phyloP scores from a whole-genome alignment of 2,113 vertebrate species.

The Noturus placidus region DNA sequence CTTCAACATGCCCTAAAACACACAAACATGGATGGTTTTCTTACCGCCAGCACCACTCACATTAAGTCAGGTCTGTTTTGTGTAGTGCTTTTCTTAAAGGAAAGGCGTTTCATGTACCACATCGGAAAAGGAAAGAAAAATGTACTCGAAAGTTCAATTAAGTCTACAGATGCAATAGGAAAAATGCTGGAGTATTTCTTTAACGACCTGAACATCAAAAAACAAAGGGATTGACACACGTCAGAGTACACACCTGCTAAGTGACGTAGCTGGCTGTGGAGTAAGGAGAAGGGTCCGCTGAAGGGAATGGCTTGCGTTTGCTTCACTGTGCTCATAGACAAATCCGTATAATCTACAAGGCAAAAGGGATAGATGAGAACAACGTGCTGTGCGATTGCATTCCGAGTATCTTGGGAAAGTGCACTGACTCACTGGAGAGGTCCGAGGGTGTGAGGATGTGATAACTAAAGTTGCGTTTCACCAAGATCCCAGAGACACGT shows the following conservation, averaged over 20 bases:
- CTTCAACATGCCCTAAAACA: slow-evolving; percentile 88
- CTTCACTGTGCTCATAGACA: slow-evolving; percentile 92
- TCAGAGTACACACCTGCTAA: slow-evolving; percentile 74
- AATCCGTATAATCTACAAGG: slow-evolving; percentile 87
- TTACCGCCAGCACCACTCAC: not conserved
- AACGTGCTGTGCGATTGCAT: not conserved
- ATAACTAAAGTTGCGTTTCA: slow-evolving; percentile 97
- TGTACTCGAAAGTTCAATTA: not conserved
- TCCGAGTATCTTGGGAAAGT: not conserved
- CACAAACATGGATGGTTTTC: not conserved
- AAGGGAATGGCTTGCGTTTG: slow-evolving; percentile 94
- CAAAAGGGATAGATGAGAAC: not conserved
- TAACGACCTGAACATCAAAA: not conserved
- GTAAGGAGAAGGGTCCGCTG: slow-evolving; percentile 85
- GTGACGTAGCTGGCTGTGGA: slow-evolving; percentile 84
- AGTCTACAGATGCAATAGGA: no score
- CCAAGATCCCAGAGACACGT: slow-evolving; percentile 92
- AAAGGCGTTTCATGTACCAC: not conserved
- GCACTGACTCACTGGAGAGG: slow-evolving; percentile 84
- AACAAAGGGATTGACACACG: no score
- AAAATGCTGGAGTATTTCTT: not conserved
- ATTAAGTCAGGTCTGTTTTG: not conserved
- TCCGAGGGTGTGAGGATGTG: slow-evolving; percentile 94
- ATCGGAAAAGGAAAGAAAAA: not conserved
- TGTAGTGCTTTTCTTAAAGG: not conserved